Conservation (phyloP, 2,797 vertebrate species). For the Numenius phaeopus region DNA sequence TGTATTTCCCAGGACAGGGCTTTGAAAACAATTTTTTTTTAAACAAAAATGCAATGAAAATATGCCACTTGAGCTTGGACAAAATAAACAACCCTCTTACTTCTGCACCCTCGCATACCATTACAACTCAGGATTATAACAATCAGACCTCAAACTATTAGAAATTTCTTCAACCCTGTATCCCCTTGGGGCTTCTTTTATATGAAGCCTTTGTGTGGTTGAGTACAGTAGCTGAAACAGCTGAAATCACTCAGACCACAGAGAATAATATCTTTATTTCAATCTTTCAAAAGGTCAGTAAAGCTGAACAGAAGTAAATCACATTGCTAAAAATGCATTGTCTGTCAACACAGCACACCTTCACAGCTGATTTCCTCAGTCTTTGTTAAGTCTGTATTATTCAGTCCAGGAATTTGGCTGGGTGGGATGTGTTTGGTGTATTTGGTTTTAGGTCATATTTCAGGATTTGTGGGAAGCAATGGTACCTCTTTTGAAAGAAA, state of each 20-base stretch:
- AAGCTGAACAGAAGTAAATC: conserved; percentile 73
- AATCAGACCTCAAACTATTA: conserved; percentile 22
- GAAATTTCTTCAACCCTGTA: not conserved
- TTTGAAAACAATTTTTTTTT: not conserved
- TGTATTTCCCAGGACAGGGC: not conserved
- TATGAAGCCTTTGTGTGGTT: conserved; percentile 40
- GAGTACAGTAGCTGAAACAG: conserved; percentile 35
- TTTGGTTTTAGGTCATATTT: conserved; percentile 32
- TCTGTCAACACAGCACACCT: conserved; percentile 57
- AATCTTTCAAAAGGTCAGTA: conserved; percentile 78
- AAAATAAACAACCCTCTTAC: not conserved
- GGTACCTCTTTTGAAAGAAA: not conserved
- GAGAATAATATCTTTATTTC: conserved; percentile 76
- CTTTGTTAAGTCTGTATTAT: conserved; percentile 45
- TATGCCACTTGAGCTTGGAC: not conserved
- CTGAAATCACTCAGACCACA: conserved; percentile 52
- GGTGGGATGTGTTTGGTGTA: not conserved
- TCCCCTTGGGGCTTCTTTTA: conserved; percentile 30
- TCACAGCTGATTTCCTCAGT: conserved; percentile 56
- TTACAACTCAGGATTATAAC: not conserved
- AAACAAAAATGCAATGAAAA: not conserved
- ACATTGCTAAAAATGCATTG: conserved; percentile 66
- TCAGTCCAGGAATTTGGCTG: conserved; percentile 41
- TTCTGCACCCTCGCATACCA: not conserved
- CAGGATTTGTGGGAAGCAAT: not conserved